Percentiles rank a stretch among this genome's conserved stretches.
phyloP scores from a whole-genome alignment of 2,113 vertebrate genomes.

The Syngnathoides biaculeatus region DNA sequence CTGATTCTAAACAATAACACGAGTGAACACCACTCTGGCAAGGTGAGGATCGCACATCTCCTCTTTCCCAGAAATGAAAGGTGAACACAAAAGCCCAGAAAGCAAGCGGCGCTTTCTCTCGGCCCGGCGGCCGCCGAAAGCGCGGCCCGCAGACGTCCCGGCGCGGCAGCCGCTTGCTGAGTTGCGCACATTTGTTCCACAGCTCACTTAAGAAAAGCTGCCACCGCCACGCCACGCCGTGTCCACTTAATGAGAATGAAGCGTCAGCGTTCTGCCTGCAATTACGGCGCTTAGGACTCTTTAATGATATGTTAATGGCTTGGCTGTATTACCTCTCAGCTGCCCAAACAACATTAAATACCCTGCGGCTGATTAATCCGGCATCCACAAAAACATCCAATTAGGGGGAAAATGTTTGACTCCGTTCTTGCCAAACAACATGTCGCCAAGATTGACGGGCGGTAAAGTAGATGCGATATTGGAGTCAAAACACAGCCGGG shows the following conservation, averaged over 20 bases:
- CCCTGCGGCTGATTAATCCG: slow-evolving; percentile 64
- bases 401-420: slow-evolving; percentile 57
- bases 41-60: too few species aligned
- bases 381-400: slow-evolving; percentile 59
- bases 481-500: neutral
- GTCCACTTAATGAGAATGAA: slow-evolving; percentile 64
- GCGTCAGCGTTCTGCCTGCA: slow-evolving; percentile 66
- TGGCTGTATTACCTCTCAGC: slow-evolving; percentile 68
- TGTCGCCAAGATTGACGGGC: slow-evolving; percentile 22
- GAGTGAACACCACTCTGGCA: too few species aligned
- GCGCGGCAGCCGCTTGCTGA: slow-evolving; percentile 47
- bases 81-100: neutral
- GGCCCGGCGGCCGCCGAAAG: slow-evolving; percentile 6
- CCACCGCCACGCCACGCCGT: slow-evolving; percentile 43
- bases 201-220: slow-evolving; percentile 39
- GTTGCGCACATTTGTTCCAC: slow-evolving; percentile 36
- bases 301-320: slow-evolving; percentile 73
- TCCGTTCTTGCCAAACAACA: slow-evolving; percentile 42
- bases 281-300: slow-evolving; percentile 61
- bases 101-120: neutral
- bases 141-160: slow-evolving; percentile 38
- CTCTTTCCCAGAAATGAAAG: slow-evolving; percentile 3
- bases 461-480: slow-evolving; percentile 1
- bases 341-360: slow-evolving; percentile 72
- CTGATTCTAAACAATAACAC: too few species aligned